Base-by-base conservation (phyloP, 2,113 vertebrate species). In the Nesogale talazaci region DNA sequence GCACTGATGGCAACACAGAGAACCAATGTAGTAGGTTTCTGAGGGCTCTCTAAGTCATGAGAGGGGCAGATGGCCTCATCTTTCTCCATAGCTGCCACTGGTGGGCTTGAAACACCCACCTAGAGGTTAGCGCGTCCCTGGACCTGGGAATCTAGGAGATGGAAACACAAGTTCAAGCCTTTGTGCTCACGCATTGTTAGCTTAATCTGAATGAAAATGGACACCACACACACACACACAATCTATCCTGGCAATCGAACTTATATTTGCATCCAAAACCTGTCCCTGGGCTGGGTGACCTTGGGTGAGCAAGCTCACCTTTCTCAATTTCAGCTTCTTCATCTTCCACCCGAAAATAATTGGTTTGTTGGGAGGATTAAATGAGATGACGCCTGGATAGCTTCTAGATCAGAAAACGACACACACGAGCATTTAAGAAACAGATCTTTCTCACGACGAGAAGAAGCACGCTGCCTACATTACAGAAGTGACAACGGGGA, bases 271-370 rank as follows among this genome's bases (percentile, higher is more conserved):
- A 65, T 82, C 63, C 42, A 80, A 63, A 31, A 5, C 65, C 69
- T n/a, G 86, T 42, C 69, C 61, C 67, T 57, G 52, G 9, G 56
- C 31, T 16, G 72, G 59, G 65, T 89, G 92, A 95, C 90, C 94
- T 91, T 95, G 92, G 93, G 31, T 63, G 75, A 72, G 61, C 75
- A 40, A 78, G 42, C 63, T 78, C 83, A 94, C 70, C 79, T 69
- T 87, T 72, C 31, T 52, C 23, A 79, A 46, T 82, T 36, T 65
- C 17, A 65, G 88, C 40, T 78, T 72, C 42, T 83, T 87, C n/a
- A 40, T 65, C 69, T 81, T 78, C 79, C 69, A 59, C 40, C 52
- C 6, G 31, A 57, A 89, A 70, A 38, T 67, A 57, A 70, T 1
- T 79, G 57, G 25, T 63, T 25, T n/a, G 17, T 40, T 69, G 9